Base-by-base conservation (phyloP, 2,888 invertebrate species). In the Invenusta paracnida region DNA sequence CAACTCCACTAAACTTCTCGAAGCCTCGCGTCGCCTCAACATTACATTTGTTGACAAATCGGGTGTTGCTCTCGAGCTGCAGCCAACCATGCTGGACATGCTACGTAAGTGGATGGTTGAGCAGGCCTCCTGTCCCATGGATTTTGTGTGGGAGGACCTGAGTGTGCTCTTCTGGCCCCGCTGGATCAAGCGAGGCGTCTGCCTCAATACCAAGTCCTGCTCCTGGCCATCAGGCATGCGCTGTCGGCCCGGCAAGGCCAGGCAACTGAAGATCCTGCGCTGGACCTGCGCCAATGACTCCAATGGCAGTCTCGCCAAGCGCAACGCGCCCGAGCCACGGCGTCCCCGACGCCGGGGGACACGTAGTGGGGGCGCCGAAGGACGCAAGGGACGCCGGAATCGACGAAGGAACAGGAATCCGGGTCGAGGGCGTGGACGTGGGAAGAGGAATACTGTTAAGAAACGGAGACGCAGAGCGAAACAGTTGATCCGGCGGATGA, bases 201-300 rank as follows among this genome's bases (percentile, higher is more conserved):
- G 91, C 85, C 87, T 87, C n/a, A 87, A 87, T 1, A 17, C 13
- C 1, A 85, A 87, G 0, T 88, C 89, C 1, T 91, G 91, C 85
- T 91, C 91, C 0, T 91, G 91, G 90, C 91, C 91, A 0, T 88
- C 90, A 0, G 91, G 91, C 27, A 91, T 91, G 91, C 89, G 89
- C 81, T 91, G 91, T 86, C 88, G 90, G 17, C 89, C 90, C 0
- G 89, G 89, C 0, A 89, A 88, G 29, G 88, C 89, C 29, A 88
- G 88, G 23, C 88, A 88, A 1, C 85, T 91, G 29, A 88, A 89
- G 1, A 83, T 91, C 13, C 88, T 91, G 17, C 88, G 90, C 1
- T 91, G 91, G 91, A 89, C 89, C 31, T 91, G 91, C 87, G n/a
- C 28, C 87, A 86, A 23, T 82, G 87, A 29, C 48, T 13, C 81